Conservation (phyloP, 37 sponge, comb jelly and placozoan species). For the Aplysina aerophoba region DNA sequence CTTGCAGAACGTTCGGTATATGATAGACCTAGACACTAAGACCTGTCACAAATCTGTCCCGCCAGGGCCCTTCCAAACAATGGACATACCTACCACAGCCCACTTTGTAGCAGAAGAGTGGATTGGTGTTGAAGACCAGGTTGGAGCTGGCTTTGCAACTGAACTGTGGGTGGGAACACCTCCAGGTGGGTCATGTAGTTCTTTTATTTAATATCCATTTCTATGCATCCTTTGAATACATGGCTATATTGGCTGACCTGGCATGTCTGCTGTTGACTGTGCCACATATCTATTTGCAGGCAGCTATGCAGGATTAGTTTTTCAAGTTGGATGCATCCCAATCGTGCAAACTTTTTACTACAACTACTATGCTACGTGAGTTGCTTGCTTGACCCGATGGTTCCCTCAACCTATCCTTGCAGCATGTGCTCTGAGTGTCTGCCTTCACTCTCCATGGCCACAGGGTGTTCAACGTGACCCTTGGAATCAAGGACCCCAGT, state of each 20-base stretch:
- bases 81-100: not conserved
- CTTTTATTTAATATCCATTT: not conserved
- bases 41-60: not conserved
- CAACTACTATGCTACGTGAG: too few species aligned
- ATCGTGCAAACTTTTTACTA: too few species aligned
- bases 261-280: not conserved
- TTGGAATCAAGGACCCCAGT: not conserved
- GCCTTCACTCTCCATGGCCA: too few species aligned
- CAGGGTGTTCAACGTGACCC: not conserved
- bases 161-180: not conserved
- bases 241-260: not conserved
- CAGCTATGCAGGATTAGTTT: too few species aligned
- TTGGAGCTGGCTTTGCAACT: not conserved
- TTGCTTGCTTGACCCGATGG: too few species aligned
- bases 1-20: not conserved
- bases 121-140: not conserved
- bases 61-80: not conserved
- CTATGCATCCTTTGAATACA: too few species aligned
- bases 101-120: not conserved
- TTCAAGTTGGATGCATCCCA: too few species aligned
- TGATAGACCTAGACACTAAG: not conserved
- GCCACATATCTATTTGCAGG: not conserved
- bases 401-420: too few species aligned
- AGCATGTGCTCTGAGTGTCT: too few species aligned
- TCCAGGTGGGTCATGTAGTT: not conserved